Conservation (phyloP, 2,888 invertebrate species). For the Cheilosia scutellata region DNA sequence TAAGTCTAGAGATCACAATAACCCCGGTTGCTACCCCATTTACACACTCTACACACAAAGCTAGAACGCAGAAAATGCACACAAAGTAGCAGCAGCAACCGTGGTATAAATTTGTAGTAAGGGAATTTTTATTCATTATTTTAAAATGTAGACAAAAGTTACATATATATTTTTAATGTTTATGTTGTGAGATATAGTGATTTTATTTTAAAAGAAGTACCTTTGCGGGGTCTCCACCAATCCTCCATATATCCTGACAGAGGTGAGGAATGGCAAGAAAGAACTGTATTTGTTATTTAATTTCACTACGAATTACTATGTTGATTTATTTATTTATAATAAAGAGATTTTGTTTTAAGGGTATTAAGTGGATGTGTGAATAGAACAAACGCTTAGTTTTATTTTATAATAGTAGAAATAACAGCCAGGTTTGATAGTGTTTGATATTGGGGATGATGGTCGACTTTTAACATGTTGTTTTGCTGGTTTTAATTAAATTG, state of each 20-base stretch:
- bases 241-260: conserved; percentile 99
- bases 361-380: not conserved
- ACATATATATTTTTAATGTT: conserved; percentile 12
- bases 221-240: conserved; percentile 99
- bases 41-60: conserved; percentile 4
- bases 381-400: conserved; percentile 4
- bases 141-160: conserved; percentile 31
- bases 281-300: conserved; percentile 85
- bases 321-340: conserved; percentile 30
- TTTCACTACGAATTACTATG: conserved; percentile 82
- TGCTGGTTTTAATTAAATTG: conserved; percentile 12
- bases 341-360: conserved; percentile 10
- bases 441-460: conserved; percentile 31
- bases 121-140: not conserved
- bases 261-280: conserved; percentile 93
- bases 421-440: conserved; percentile 12
- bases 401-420: conserved; percentile 13
- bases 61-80: not conserved
- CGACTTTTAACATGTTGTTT: conserved; percentile 10
- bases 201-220: conserved; percentile 86
- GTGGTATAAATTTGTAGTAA: conserved; percentile 8
- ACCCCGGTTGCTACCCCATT: conserved; percentile 36
- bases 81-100: conserved; percentile 39
- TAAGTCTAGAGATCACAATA: not conserved
- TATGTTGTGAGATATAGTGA: conserved; percentile 35